phyloP scores from a whole-genome alignment of 2,797 vertebrate genomes.

The Loriculus beryllinus region DNA sequence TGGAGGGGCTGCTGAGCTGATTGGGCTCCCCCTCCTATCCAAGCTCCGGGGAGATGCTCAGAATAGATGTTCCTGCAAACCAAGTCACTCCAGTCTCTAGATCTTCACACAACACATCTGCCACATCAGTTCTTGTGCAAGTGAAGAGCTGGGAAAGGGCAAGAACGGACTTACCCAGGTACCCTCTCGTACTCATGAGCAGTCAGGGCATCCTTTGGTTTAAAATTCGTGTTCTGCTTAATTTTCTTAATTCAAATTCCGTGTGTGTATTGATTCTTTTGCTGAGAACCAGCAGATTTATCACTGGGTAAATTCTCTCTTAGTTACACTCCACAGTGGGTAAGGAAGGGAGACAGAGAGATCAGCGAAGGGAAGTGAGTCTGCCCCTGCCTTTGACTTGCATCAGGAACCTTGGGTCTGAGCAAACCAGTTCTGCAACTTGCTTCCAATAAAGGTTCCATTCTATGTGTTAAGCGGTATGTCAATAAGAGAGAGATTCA shows the following conservation, averaged over 20 bases:
- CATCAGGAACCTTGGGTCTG: neutral
- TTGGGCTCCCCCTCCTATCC: neutral
- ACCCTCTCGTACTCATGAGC: neutral
- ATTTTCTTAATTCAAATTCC: neutral
- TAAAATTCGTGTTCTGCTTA: neutral
- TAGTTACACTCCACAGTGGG: fast-evolving
- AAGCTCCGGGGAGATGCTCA: neutral
- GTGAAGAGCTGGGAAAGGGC: neutral
- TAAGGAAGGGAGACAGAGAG: neutral
- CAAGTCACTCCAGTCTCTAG: neutral
- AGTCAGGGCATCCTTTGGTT: neutral
- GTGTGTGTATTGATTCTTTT: neutral
- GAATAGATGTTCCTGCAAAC: neutral
- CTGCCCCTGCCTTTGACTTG: neutral
- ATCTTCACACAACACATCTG: neutral
- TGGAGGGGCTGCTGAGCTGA: neutral
- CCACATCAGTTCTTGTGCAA: neutral
- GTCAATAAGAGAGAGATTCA: neutral
- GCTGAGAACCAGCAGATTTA: neutral
- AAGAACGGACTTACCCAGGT: neutral
- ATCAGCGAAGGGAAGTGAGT: fast-evolving
- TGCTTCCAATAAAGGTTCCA: neutral
- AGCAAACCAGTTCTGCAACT: neutral
- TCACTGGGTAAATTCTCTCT: neutral
- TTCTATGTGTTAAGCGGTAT: neutral